These are phyloP conservation scores for Folsomia candida DNA, from an alignment of 2,888 invertebrate species.

Conservation along the genomic window DNA sequence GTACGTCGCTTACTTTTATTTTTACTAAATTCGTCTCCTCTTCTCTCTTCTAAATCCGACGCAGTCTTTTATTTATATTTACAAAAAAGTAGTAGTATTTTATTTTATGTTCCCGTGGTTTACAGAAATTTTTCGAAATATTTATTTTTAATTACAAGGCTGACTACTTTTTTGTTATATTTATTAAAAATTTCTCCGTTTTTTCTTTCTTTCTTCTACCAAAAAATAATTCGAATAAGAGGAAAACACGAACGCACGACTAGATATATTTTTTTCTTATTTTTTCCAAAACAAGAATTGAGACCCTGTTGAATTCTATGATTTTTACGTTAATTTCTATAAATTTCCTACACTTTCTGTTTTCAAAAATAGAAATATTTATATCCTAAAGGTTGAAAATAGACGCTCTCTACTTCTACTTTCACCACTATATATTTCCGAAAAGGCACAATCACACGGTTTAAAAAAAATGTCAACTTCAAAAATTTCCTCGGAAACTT, in stretches of 20 bases:
- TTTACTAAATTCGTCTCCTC: not conserved
- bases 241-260: not conserved
- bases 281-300: not conserved
- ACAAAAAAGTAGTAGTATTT: not conserved
- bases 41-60: not conserved
- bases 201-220: not conserved
- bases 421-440: not conserved
- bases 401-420: not conserved
- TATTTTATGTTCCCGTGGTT: not conserved
- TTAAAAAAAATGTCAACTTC: not conserved
- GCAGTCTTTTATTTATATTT: no score
- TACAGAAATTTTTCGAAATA: no score
- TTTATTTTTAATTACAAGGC: no score
- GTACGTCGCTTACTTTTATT: slow-evolving; percentile 25
- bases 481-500: not conserved
- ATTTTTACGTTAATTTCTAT: not conserved
- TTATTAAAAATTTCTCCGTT: not conserved
- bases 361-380: no score
- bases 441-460: slow-evolving; percentile 9
- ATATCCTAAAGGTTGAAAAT: no score
- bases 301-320: not conserved
- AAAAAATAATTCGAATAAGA: not conserved
- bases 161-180: no score
- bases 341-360: not conserved
- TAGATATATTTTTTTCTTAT: not conserved